phyloP scores from a whole-genome alignment of 2,113 vertebrate genomes.

The Triplophysa dalaica region DNA sequence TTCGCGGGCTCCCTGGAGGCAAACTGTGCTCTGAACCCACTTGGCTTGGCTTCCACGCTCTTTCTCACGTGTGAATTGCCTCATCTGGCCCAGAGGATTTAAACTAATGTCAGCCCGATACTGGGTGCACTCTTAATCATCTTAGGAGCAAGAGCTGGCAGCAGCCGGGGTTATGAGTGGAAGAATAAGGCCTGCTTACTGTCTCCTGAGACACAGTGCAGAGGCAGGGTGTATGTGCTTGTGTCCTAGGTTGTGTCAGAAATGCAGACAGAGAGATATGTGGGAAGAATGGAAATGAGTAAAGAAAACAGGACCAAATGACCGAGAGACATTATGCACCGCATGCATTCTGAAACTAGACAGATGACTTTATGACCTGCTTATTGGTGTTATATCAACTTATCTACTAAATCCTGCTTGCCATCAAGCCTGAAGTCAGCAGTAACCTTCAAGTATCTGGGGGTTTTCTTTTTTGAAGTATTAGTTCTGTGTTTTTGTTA shows the following conservation, averaged over 20 bases:
- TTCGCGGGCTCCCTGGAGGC: conserved; percentile 57
- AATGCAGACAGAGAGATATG: conserved; percentile 20
- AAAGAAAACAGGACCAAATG: conserved; percentile 17
- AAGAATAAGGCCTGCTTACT: conserved; percentile 45
- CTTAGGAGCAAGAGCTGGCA: conserved; percentile 62
- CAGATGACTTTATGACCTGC: conserved; percentile 39
- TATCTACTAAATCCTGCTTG: conserved; percentile 43
- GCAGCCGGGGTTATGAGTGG: conserved; percentile 53
- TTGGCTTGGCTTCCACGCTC: conserved; percentile 57
- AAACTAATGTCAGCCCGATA: conserved; percentile 60
- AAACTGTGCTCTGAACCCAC: conserved; percentile 57
- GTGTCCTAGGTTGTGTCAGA: conserved; percentile 35
- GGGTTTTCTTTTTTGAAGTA: conserved; percentile 14
- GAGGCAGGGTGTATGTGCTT: conserved; percentile 13
- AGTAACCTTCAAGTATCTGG: neutral
- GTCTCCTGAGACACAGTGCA: conserved; percentile 43
- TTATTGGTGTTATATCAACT: conserved; percentile 49
- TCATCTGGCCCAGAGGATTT: conserved; percentile 64
- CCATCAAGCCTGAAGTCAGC: conserved; percentile 30
- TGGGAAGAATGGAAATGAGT: conserved; percentile 25
- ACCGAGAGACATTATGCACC: conserved; percentile 18
- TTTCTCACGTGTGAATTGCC: conserved; percentile 60
- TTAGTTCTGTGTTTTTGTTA: neutral
- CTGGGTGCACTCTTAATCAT: conserved; percentile 69
- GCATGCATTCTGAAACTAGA: conserved; percentile 48